Evolutionary conservation across 2,113 vertebrate genomes (phyloP), one percentile per base, ranked within the genome.

Genomic region (Apteryx mantelli): DNA sequence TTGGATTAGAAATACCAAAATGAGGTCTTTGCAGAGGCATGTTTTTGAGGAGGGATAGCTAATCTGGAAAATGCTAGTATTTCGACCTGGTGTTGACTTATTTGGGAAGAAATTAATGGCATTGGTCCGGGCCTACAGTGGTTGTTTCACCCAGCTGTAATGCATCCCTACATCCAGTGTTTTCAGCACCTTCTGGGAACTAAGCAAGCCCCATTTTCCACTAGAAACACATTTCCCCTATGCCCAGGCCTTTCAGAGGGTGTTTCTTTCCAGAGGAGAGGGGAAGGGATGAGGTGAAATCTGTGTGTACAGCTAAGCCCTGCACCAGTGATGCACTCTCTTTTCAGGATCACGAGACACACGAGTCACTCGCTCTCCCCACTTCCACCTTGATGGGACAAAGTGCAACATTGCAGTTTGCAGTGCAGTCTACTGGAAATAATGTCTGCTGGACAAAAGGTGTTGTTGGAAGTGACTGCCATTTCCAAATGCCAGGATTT

Each of bases 401-500:
- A 97, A 91, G 85, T 68, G 89, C 93, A 97, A 82, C 85, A 86
- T 48, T 1, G 4, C 87, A 93, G 28, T 95, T 92, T 89, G 75
- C 71, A 55, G 84, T 5, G 84, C 87, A 81, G 46, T 81, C 25
- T 13, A 42, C 76, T 95, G 89, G 91, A 91, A 96, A 95, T 91
- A 86, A 97, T 78, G 46, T 70, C 87, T 21, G 46, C 28, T 52
- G 84, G 85, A 88, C 89, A 95, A 95, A 97, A 88, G 82, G 76
- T 4, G 0, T 11, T 22, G 60, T 93, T 95, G 92, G 94, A 93
- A 94, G 68, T 9, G 0, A 26, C 69, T 93, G 75, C 68, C 82
- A 40, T 88, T 90, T 24, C 87, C 88, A 95, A 95, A 95, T 36
- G 60, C 94, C 93, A 83, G 91, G 76, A 9, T 95, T 76, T 91